These are phyloP conservation scores for Ectemnius lituratus DNA, from an alignment of 2,888 invertebrate species.

Conservation along the genomic window DNA sequence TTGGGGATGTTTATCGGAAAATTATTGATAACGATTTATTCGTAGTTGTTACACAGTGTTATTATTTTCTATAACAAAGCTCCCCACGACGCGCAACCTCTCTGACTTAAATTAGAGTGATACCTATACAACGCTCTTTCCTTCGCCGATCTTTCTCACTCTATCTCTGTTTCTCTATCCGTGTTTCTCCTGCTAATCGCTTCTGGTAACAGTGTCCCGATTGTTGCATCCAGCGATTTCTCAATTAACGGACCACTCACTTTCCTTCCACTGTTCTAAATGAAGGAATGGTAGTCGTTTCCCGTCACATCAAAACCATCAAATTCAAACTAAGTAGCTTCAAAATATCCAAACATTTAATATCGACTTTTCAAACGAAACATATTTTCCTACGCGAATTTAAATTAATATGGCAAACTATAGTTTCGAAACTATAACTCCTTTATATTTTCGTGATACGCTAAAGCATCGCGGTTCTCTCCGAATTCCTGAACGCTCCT, in stretches of 20 bases:
- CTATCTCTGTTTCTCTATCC: conserved; percentile 18
- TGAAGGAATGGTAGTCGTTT: conserved; percentile 24
- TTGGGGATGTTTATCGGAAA: no score
- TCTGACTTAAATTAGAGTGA: conserved; percentile 36
- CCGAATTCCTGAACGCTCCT: no score
- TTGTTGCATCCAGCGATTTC: conserved; percentile 27
- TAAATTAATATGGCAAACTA: background rate
- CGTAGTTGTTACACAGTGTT: no score
- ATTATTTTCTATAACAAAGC: conserved; percentile 33
- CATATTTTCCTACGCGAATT: background rate
- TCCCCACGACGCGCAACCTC: conserved; percentile 30
- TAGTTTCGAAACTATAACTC: no score
- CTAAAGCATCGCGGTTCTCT: no score
- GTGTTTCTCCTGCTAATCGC: conserved; percentile 28
- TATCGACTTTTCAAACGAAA: background rate
- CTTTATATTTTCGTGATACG: no score
- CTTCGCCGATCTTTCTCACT: conserved; percentile 9
- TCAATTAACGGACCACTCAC: conserved; percentile 12
- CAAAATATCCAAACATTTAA: no score
- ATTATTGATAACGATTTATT: background rate
- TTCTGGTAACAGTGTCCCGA: conserved; percentile 35
- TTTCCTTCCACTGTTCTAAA: conserved; percentile 18
- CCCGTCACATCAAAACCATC: background rate
- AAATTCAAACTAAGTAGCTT: background rate
- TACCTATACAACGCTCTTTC: conserved; percentile 40